phyloP scores from a whole-genome alignment of 2,888 invertebrate species.

The Cephus pulcher region DNA sequence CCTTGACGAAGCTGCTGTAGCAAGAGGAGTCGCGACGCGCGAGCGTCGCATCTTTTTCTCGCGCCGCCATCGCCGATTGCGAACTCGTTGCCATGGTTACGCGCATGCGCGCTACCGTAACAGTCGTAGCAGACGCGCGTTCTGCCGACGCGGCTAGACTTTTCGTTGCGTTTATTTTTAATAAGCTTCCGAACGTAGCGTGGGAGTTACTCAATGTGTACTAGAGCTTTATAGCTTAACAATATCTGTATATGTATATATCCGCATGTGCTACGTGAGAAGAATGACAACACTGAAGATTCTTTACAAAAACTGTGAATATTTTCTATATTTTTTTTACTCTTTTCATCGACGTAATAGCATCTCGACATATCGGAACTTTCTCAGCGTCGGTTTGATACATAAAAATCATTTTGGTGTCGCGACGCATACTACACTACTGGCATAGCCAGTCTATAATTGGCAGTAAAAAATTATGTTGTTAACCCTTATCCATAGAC shows the following conservation, averaged over 20 bases:
- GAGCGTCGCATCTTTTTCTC: not conserved
- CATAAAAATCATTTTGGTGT: not conserved
- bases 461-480: constrained; percentile 36
- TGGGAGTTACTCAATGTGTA: not conserved
- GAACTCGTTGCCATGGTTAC: not conserved
- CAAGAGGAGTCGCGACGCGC: not conserved
- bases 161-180: not conserved
- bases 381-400: no score
- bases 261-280: not conserved
- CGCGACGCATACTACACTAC: not conserved
- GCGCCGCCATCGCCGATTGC: constrained; percentile 5
- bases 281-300: not conserved
- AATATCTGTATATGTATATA: no score
- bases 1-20: not conserved
- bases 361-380: no score
- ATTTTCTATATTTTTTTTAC: not conserved
- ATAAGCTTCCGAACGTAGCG: not conserved
- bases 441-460: not conserved
- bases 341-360: not conserved
- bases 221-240: not conserved
- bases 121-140: not conserved
- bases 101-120: not conserved
- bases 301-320: not conserved
- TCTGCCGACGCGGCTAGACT: not conserved
- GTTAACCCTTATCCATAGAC: constrained; percentile 28